Evolutionary conservation across 1,140 invertebrate genomes (phyloP).

Genomic region (Drosophila miranda): DNA sequence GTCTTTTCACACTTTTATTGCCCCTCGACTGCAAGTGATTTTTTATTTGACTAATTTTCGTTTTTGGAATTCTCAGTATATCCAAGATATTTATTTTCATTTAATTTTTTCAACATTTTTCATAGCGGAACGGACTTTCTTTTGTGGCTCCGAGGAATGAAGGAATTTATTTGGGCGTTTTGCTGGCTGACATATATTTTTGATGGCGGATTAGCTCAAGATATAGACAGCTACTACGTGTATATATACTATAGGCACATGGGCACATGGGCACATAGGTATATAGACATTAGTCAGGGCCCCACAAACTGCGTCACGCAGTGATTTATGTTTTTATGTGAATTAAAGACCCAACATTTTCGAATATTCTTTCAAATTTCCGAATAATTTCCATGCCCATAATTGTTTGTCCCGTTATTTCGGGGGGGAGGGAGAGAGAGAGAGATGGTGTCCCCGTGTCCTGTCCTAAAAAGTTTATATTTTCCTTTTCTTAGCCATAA

Average conservation of each 20-base stretch:
- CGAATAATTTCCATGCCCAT: too few relatives aligned
- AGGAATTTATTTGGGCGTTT: conserved; percentile 50
- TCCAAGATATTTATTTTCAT: conserved; percentile 7
- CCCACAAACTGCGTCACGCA: conserved; percentile 37
- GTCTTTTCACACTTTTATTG: conserved; percentile 56
- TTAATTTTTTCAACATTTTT: conserved; percentile 24
- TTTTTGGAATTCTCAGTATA: conserved; percentile 42
- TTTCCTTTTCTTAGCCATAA: neutral
- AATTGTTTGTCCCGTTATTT: too few relatives aligned
- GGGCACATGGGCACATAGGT: too few relatives aligned
- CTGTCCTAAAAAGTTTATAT: neutral
- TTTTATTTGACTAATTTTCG: conserved; percentile 35
- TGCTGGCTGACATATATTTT: conserved; percentile 58
- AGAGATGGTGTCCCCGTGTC: neutral
- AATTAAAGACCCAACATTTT: too few relatives aligned
- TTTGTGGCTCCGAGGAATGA: conserved; percentile 8
- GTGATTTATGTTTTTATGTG: conserved; percentile 27
- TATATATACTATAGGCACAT: too few relatives aligned
- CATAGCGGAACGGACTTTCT: neutral
- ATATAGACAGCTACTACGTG: conserved; percentile 1
- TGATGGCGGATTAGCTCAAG: conserved; percentile 51
- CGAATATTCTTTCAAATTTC: too few relatives aligned
- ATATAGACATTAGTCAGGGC: conserved; percentile 40
- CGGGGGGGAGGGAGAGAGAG: too few relatives aligned
- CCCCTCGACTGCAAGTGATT: conserved; percentile 10